Evolutionary conservation across 1,140 invertebrate species (phyloP).

Genomic region (Lasaia peninsularis): DNA sequence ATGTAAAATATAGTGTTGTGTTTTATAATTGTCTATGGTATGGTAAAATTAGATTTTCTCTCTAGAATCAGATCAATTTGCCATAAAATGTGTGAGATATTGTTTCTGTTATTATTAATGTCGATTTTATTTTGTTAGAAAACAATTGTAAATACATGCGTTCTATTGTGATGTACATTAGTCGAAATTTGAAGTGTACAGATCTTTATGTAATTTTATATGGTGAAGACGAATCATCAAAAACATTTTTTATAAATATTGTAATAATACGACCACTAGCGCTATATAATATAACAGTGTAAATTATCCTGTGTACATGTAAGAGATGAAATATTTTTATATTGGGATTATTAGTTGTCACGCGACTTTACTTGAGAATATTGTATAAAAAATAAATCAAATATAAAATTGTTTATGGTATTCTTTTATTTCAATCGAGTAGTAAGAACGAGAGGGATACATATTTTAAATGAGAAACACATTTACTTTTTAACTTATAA

Average conservation of each 20-base stretch:
- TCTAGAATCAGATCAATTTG: conserved; percentile 58
- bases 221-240: conserved; percentile 47
- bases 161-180: conserved; percentile 52
- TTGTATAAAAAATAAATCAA: conserved; percentile 64
- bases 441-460: too few species aligned
- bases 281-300: conserved; percentile 34
- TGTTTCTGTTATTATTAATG: conserved; percentile 52
- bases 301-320: conserved; percentile 45
- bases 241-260: conserved; percentile 35
- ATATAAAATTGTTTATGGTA: conserved; percentile 25
- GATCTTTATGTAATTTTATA: conserved; percentile 29
- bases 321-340: conserved; percentile 75
- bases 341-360: conserved; percentile 67
- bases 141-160: conserved; percentile 60
- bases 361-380: conserved; percentile 62
- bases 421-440: conserved; percentile 17
- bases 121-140: conserved; percentile 44
- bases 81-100: conserved; percentile 69
- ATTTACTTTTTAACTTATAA: too few species aligned
- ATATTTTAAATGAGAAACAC: too few species aligned
- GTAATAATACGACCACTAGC: conserved; percentile 32
- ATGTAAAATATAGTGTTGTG: conserved; percentile 73
- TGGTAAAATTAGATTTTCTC: conserved; percentile 49
- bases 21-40: conserved; percentile 72
- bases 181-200: conserved; percentile 37